These are phyloP conservation scores for Choloepus didactylus DNA, from an alignment of 2,797 vertebrate species.

Conservation along the genomic window DNA sequence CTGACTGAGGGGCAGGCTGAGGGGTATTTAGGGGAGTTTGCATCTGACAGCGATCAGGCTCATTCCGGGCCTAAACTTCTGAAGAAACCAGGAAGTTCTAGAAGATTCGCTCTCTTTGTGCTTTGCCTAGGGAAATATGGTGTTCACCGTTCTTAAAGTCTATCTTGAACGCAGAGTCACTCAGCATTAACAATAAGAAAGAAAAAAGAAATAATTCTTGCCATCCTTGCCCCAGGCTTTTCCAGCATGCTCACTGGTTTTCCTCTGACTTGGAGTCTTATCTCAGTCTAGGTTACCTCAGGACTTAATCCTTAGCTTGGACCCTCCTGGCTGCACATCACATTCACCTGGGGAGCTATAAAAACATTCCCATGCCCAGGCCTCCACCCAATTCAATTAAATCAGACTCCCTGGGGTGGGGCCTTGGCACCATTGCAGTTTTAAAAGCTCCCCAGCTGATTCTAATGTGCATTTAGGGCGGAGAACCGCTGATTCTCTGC, in stretches of 20 bases:
- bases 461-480: neutral
- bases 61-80: neutral
- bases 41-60: neutral
- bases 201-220: neutral
- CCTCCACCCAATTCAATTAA: constrained; percentile 36
- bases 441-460: neutral
- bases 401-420: neutral
- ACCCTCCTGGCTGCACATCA: neutral
- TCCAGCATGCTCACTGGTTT: rapidly evolving
- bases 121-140: neutral
- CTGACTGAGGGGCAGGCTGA: neutral
- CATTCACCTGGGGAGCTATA: constrained; percentile 53
- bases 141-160: neutral
- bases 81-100: neutral
- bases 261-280: neutral
- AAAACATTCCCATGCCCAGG: neutral
- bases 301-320: neutral
- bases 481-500: neutral
- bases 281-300: neutral
- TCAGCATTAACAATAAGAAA: neutral
- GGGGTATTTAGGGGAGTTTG: neutral
- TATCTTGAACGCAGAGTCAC: neutral
- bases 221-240: neutral
- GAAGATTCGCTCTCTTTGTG: neutral
- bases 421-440: neutral